Evolutionary conservation across 2,888 invertebrate genomes (phyloP).

Genomic region (Schizotus pectinicornis): DNA sequence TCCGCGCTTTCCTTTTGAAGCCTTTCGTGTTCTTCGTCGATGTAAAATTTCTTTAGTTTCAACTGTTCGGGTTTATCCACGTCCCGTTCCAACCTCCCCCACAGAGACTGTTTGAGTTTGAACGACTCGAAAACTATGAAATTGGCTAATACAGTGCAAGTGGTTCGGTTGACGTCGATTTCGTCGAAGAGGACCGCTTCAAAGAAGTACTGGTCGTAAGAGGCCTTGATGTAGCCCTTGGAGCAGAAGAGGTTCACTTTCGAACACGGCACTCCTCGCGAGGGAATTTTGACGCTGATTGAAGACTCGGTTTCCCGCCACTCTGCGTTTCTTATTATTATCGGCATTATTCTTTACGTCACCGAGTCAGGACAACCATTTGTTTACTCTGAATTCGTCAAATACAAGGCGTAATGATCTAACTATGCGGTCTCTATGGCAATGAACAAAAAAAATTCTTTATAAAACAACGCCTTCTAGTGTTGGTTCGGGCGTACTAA

Average conservation of each 20-base stretch:
- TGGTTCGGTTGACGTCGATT: slow-evolving; percentile 68
- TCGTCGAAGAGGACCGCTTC: slow-evolving; percentile 72
- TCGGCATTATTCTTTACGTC: slow-evolving; percentile 64
- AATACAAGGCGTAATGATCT: no score
- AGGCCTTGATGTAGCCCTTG: slow-evolving; percentile 74
- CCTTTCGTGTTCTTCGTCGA: slow-evolving; percentile 64
- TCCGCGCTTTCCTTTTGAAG: slow-evolving; percentile 64
- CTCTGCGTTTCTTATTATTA: slow-evolving; percentile 74
- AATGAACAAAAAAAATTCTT: no score
- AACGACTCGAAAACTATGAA: slow-evolving; percentile 70
- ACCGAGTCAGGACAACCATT: no score
- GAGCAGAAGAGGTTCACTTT: slow-evolving; percentile 75
- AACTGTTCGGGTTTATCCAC: slow-evolving; percentile 65
- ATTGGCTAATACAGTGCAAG: slow-evolving; percentile 66
- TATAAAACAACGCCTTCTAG: no score
- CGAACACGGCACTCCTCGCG: slow-evolving; percentile 66
- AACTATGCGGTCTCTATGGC: no score
- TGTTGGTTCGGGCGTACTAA: no score
- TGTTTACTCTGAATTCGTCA: no score
- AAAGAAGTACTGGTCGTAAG: slow-evolving; percentile 75
- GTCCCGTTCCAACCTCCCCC: slow-evolving; percentile 65
- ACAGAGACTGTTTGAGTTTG: slow-evolving; percentile 64
- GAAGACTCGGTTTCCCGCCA: slow-evolving; percentile 75
- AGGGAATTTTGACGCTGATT: slow-evolving; percentile 70
- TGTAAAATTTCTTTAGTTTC: slow-evolving; percentile 63